Percentiles rank a stretch among this genome's conserved stretches.
Evolutionary conservation across 2,113 vertebrate species (phyloP).

Genomic region (Myotis davidii): DNA sequence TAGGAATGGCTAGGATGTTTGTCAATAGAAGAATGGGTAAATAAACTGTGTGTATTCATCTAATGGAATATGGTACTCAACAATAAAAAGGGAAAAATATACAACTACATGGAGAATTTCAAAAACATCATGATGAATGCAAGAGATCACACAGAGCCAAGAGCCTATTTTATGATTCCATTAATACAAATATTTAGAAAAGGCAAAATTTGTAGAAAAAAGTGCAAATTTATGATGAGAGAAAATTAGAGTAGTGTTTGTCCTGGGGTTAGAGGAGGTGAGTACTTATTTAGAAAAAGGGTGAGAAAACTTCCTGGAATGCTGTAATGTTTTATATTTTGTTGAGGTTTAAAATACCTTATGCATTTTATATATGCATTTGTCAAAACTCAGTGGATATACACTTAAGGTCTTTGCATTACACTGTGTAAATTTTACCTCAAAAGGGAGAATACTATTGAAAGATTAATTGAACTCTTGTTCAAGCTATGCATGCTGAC

Average conservation of each 20-base stretch:
- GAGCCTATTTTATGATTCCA: background rate
- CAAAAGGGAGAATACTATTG: background rate
- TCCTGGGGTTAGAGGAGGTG: background rate
- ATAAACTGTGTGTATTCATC: background rate
- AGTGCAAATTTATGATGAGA: background rate
- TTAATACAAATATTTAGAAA: background rate
- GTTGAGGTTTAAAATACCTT: background rate
- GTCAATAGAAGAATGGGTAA: background rate
- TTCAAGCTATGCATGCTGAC: background rate
- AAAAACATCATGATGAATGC: background rate
- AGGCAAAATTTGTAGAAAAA: background rate
- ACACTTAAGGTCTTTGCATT: background rate
- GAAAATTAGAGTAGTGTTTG: background rate
- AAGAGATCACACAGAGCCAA: background rate
- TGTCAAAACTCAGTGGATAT: background rate
- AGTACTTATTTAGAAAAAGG: background rate
- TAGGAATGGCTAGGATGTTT: background rate
- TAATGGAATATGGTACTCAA: background rate
- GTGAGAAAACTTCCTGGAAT: background rate
- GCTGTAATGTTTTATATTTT: background rate
- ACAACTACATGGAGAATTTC: background rate
- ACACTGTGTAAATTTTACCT: constrained; percentile 4
- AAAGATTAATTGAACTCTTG: background rate
- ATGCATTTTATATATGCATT: background rate
- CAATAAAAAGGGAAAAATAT: background rate